phyloP scores from a whole-genome alignment of 2,797 vertebrate genomes.

The Sarcophilus harrisii region DNA sequence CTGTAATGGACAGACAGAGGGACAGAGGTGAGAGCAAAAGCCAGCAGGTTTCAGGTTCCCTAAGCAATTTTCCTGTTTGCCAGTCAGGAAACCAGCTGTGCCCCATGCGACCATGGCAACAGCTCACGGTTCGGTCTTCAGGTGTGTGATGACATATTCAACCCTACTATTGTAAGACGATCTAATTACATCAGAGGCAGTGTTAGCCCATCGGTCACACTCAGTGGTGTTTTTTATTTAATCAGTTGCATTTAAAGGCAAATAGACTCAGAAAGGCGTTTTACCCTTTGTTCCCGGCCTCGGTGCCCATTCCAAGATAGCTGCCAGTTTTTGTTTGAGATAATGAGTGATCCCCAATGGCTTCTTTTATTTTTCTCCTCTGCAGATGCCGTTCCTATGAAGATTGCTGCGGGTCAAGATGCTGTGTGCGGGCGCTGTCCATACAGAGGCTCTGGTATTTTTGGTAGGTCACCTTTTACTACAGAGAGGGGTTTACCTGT shows the following conservation, averaged over 20 bases:
- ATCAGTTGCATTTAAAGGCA: constrained; percentile 16
- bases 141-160: background rate
- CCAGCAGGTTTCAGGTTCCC: background rate
- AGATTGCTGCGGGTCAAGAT: constrained; percentile 97
- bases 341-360: fast-evolving
- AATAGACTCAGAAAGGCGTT: background rate
- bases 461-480: constrained; percentile 89
- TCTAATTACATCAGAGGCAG: background rate
- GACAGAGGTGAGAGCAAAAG: background rate
- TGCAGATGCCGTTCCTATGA: constrained; percentile 97
- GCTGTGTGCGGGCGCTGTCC: constrained; percentile 96
- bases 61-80: constrained; percentile 1
- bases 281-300: background rate
- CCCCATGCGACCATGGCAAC: constrained; percentile 23
- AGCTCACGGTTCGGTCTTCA: constrained; percentile 5
- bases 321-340: constrained; percentile 5
- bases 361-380: constrained; percentile 45
- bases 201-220: background rate
- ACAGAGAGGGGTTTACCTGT: background rate
- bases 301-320: background rate
- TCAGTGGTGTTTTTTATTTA: background rate
- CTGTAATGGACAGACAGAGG: background rate
- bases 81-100: constrained; percentile 11
- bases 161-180: fast-evolving
- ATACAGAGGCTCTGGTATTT: constrained; percentile 98